Evolutionary conservation across 2,888 invertebrate genomes (phyloP).

Genomic region (Mesochorus sp.): DNA sequence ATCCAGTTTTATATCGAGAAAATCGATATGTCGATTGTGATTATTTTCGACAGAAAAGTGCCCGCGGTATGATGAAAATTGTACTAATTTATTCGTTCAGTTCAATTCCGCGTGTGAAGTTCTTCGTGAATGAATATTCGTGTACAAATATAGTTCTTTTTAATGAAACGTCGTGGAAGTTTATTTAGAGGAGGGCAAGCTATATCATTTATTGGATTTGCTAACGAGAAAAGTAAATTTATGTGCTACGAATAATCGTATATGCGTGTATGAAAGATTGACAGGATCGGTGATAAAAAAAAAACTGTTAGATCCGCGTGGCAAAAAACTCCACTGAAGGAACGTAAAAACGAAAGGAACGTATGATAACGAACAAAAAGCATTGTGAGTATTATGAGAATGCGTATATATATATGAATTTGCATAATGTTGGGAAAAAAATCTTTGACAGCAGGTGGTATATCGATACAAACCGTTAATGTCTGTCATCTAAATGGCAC

Average conservation of each 20-base stretch:
- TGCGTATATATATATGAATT: no score
- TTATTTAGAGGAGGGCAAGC: no score
- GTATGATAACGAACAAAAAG: slow-evolving; percentile 9
- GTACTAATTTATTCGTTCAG: neutral
- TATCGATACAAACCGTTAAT: neutral
- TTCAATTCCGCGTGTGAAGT: neutral
- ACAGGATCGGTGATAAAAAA: slow-evolving; percentile 23
- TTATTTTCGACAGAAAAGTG: slow-evolving; percentile 1
- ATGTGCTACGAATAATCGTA: neutral
- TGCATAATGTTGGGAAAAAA: neutral
- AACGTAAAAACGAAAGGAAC: neutral
- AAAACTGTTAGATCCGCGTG: slow-evolving; percentile 22
- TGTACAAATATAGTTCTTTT: neutral
- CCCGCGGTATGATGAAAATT: slow-evolving; percentile 20
- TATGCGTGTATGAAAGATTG: neutral
- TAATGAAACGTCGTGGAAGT: neutral
- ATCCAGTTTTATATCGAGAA: no score
- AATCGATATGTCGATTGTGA: no score
- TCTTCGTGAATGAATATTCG: neutral
- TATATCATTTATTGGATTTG: no score
- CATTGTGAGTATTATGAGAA: slow-evolving; percentile 31
- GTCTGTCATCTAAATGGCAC: neutral
- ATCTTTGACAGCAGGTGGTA: neutral
- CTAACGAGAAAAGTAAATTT: no score
- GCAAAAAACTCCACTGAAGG: neutral